Percentiles rank a stretch among this genome's conserved stretches.
phyloP scores from a whole-genome alignment of 2,797 vertebrate genomes.

The Salmo trutta region DNA sequence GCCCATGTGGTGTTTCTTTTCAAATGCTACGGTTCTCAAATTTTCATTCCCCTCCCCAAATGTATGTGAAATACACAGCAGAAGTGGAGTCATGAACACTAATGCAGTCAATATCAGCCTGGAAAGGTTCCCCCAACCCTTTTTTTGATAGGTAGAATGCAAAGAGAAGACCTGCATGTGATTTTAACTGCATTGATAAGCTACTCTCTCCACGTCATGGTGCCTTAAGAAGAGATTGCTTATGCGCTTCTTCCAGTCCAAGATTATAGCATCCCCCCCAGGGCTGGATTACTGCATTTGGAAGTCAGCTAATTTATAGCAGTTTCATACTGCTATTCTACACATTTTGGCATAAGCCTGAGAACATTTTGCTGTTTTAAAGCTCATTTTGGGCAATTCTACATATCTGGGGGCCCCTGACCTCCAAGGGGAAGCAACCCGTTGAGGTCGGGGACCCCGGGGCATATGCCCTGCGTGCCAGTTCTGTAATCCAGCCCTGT shows the following conservation, averaged over 20 bases:
- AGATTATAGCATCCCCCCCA: constrained; percentile 58
- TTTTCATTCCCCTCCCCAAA: not conserved
- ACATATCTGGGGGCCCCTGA: not conserved
- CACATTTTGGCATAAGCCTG: too few relatives aligned
- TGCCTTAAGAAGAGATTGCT: constrained; percentile 86
- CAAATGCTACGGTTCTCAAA: not conserved
- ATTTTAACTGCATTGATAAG: constrained; percentile 67
- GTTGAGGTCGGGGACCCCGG: too few relatives aligned
- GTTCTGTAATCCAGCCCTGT: constrained; percentile 20
- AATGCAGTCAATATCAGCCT: not conserved
- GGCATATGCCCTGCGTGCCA: too few relatives aligned
- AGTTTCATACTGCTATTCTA: constrained; percentile 22
- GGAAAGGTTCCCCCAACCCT: not conserved
- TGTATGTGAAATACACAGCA: not conserved
- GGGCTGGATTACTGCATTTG: not conserved
- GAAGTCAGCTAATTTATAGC: constrained; percentile 23
- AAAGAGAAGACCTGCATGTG: constrained; percentile 14
- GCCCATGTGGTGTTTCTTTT: not conserved
- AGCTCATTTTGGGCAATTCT: not conserved
- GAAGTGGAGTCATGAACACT: not conserved
- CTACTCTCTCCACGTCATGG: constrained; percentile 80
- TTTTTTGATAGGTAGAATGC: not conserved
- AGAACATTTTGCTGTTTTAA: too few relatives aligned
- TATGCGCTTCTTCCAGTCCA: constrained; percentile 79
- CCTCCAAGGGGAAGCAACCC: too few relatives aligned